Base-by-base conservation (phyloP, 2,113 vertebrate genomes). In the Rhegmatorhina hoffmannsi region DNA sequence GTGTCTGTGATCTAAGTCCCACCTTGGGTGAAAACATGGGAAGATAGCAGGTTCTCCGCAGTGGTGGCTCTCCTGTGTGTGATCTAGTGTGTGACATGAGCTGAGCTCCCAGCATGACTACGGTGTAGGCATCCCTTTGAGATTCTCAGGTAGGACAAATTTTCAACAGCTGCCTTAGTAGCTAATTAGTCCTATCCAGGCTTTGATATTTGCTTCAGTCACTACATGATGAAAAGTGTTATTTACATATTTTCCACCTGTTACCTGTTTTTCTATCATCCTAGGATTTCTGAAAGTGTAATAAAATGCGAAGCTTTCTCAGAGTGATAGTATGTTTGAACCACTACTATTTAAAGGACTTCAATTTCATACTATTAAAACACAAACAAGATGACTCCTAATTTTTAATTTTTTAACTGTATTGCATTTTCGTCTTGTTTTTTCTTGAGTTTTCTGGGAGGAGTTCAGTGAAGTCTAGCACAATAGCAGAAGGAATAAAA, bases 161-260 rank as follows among this genome's bases (percentile, higher is more conserved):
- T 93, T 95, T 80, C 47, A 92, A 74, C 91, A 92, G 89, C 80
- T 95, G 94, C 64, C 76, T 87, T 64, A 63, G 80, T 55, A 63
- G 38, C 68, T 93, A 89, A 94, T 96, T 93, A 95, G 85, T 24
- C 76, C 68, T 31, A 55, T 44, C 38, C 26, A 21, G 55, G 36
- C 83, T 96, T 95, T 96, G 89, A 95, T 93, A 84, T 28, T 38
- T 74, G 47, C 43, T 77, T 93, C 80, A 90, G 89, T 84, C 78
- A 50, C 29, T 86, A 80, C 63, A 78, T 49, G 95, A 95, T 93
- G 47, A 94, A 93, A 93, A 78, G 36, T 56, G 76, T 74, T 94
- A 84, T 94, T 94, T 94, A 60, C 92, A 83, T 95, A 85, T 90
- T 95, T 93, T 69, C 63, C 79, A 91, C 90, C 79, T 92, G 78